Evolutionary conservation across 2,888 invertebrate species (phyloP), one percentile per base, ranked within the genome.

Genomic region (Lasioglossum pauxillum): DNA sequence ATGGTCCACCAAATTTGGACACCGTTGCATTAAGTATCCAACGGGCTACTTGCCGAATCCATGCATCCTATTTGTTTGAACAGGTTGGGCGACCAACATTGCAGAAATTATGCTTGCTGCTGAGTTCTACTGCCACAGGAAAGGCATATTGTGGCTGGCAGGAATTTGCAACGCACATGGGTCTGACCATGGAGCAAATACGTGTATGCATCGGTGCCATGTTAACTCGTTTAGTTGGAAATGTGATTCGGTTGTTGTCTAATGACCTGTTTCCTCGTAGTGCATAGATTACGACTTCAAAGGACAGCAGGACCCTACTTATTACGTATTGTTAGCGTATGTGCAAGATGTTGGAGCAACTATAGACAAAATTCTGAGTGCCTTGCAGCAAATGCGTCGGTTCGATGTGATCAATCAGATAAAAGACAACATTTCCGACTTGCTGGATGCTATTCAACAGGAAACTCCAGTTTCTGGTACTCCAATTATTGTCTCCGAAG

Each of bases 341-440:
- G 95, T 95, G 86, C 96, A 96, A 94, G 95, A 95, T 90, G 95
- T 95, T 41, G 95, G 95, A 82, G 96, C 96, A 69, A 96, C 96
- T 44, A 91, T 96, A 78, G 96, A 96, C 87, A 96, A 96, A 93
- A 95, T 96, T 90, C 83, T 96, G 31, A 94, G 95, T 90, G 95
- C 95, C 64, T 95, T 96, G 82, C 93, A 95, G 27, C 95, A 95
- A 93, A 94, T 96, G 89, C 94, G 96, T 79, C 95, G 96, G 83
- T 95, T 96, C 90, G 96, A 96, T 89, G 95, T 96, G 76, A 93
- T 96, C 31, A 96, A 96, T 91, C 94, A 95, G 67, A 93, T 96
- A 88, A 95, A 96, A 87, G 95, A 95, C 49, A 95, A 95, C 27
- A 92, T 96, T 38, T 78, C 72, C 64, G 41, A 91, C 38, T 82